Base-by-base conservation (phyloP, 2,113 vertebrate species). In the Sterna hirundo region DNA sequence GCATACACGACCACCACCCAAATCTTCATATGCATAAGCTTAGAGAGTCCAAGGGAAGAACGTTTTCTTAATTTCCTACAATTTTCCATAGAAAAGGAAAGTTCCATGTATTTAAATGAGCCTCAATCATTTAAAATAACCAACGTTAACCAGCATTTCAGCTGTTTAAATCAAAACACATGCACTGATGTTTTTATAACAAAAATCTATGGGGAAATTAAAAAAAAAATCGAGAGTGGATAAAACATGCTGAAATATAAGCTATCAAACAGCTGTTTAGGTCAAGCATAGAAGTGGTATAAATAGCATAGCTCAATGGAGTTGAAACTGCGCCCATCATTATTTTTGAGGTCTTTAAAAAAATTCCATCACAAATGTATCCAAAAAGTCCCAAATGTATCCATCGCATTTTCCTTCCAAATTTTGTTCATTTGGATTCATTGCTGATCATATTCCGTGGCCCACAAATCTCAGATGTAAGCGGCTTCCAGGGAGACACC, bases 81-180 rank as follows among this genome's bases (percentile, higher is more conserved):
- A 16, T 88, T 94, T 97, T 97, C 82, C 79, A 84, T 77, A 49
- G 60, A 72, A 68, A 70, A 70, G 8, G 55, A 71, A 83, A 95
- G 42, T 77, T 94, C 49, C 3, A 7, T 14, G 3, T 32, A 64
- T 58, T 88, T 75, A 85, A 94, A 83, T 7, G 52, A 86, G 40
- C 61, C 68, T 75, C 46, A 49, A 36, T 10, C 26, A 30, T 77
- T 93, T 91, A 38, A 95, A 92, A 92, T 42, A 74, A 77, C 15
- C 36, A 25, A 29, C 3, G 36, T 34, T 55, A 91, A 85, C 18
- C 70, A 78, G 40, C 11, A 30, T 91, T 95, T 93, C n/a, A 87
- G 61, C 29, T 83, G 7, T 66, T 94, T 90, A 81, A 94, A 83
- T 86, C 47, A 83, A 94, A 95, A 77, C 64, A 96, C 17, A 17